phyloP scores from a whole-genome alignment of 2,888 invertebrate genomes.

The Thera britannica region DNA sequence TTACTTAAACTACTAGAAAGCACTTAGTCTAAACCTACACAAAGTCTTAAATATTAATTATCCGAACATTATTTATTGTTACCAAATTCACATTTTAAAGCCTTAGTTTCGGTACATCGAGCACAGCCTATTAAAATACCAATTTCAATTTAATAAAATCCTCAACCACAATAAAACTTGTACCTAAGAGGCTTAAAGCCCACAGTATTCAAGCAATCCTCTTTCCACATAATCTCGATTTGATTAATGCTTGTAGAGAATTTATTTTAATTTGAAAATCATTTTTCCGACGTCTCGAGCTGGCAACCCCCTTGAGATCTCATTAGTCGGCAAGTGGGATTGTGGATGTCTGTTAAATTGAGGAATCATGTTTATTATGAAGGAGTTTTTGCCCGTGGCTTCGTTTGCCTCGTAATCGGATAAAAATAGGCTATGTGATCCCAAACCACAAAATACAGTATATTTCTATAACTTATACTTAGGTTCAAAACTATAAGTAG shows the following conservation, averaged over 20 bases:
- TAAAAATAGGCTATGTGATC: too few relatives aligned
- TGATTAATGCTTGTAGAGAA: constrained; percentile 61
- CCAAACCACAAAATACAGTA: too few relatives aligned
- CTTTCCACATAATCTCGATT: constrained; percentile 65
- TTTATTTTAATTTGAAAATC: constrained; percentile 71
- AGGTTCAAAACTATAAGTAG: too few relatives aligned
- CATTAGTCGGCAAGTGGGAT: constrained; percentile 57
- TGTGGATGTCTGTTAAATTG: constrained; percentile 23
- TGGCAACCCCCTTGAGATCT: constrained; percentile 64
- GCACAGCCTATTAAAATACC: neutral
- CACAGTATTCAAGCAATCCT: constrained; percentile 54
- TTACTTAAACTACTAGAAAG: too few relatives aligned
- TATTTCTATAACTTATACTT: too few relatives aligned
- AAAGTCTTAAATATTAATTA: too few relatives aligned
- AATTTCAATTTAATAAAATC: neutral
- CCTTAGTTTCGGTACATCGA: neutral
- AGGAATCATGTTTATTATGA: neutral
- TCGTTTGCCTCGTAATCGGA: too few relatives aligned
- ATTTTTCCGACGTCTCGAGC: constrained; percentile 51
- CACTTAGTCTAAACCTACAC: too few relatives aligned
- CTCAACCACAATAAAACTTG: constrained; percentile 13
- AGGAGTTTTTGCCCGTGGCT: neutral
- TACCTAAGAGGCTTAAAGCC: constrained; percentile 39
- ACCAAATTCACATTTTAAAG: neutral
- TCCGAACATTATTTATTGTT: neutral